Percentiles rank a stretch among this genome's conserved stretches.
Evolutionary conservation across 2,888 invertebrate species (phyloP).

Genomic region (Drosophila fungiperda): DNA sequence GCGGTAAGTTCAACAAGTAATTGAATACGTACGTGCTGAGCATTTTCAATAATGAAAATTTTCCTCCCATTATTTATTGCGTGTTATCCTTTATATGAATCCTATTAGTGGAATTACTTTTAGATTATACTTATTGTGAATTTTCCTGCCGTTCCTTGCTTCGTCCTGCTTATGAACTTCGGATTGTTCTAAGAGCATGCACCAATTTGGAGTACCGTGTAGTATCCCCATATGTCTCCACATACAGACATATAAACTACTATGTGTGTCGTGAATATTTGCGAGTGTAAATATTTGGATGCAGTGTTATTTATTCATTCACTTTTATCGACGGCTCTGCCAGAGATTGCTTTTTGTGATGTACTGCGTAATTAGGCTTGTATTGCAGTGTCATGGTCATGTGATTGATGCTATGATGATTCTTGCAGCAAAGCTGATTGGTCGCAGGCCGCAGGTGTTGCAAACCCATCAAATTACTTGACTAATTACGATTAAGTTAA

Average conservation of each 20-base stretch:
- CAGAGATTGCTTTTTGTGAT: conserved; percentile 15
- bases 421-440: conserved; percentile 8
- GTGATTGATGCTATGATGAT: conserved; percentile 60
- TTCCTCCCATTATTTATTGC: conserved; percentile 75
- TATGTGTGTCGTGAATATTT: neutral
- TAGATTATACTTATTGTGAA: conserved; percentile 48
- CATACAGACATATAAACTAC: neutral
- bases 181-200: conserved; percentile 34
- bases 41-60: conserved; percentile 76
- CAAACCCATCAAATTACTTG: conserved; percentile 42
- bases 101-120: conserved; percentile 80
- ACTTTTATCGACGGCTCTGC: conserved; percentile 3
- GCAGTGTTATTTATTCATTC: neutral
- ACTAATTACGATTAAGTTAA: conserved; percentile 55
- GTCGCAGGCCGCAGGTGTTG: conserved; percentile 51
- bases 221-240: neutral
- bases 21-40: conserved; percentile 82
- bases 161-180: conserved; percentile 33
- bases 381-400: conserved; percentile 8
- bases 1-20: conserved; percentile 83
- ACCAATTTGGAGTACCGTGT: conserved; percentile 10
- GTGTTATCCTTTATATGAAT: conserved; percentile 81
- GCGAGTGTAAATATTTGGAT: neutral
- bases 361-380: conserved; percentile 14
- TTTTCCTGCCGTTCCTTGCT: conserved; percentile 1